A percentile compares a stretch with the other conserved stretches of the same genome.
These are phyloP conservation scores for Stratiomys singularior DNA, from an alignment of 2,888 invertebrate species.

Conservation along the genomic window DNA sequence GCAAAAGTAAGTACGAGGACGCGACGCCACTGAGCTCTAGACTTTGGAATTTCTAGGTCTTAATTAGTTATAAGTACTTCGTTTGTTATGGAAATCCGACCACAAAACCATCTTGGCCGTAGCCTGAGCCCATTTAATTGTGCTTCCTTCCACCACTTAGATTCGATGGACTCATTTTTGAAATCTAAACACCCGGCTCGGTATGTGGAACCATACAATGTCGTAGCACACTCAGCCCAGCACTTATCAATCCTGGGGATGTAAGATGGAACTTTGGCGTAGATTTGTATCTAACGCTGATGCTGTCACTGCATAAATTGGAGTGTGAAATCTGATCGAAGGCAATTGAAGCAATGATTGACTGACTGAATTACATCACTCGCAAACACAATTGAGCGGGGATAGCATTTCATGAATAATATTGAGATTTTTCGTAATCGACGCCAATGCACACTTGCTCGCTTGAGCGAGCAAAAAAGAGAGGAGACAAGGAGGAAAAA, in stretches of 20 bases:
- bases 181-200: not conserved
- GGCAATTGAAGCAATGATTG: conserved; percentile 41
- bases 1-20: no score
- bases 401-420: conserved; percentile 22
- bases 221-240: not conserved
- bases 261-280: not conserved
- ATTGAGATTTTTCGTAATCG: conserved; percentile 17
- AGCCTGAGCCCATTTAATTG: not conserved
- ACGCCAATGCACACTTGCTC: not conserved
- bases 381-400: not conserved
- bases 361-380: conserved; percentile 37
- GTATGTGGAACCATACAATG: not conserved
- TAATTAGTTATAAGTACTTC: no score
- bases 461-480: no score
- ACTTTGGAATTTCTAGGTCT: no score
- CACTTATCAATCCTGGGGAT: not conserved
- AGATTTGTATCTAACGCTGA: not conserved
- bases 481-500: not conserved
- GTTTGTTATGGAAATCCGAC: no score
- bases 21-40: no score
- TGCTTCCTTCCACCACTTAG: not conserved
- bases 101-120: no score
- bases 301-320: conserved; percentile 4
- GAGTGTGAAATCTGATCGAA: conserved; percentile 39
- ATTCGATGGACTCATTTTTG: not conserved